A percentile compares a stretch with the other conserved stretches of the same genome.
phyloP scores from a whole-genome alignment of 1,140 invertebrate species.

The Drosophila athabasca region DNA sequence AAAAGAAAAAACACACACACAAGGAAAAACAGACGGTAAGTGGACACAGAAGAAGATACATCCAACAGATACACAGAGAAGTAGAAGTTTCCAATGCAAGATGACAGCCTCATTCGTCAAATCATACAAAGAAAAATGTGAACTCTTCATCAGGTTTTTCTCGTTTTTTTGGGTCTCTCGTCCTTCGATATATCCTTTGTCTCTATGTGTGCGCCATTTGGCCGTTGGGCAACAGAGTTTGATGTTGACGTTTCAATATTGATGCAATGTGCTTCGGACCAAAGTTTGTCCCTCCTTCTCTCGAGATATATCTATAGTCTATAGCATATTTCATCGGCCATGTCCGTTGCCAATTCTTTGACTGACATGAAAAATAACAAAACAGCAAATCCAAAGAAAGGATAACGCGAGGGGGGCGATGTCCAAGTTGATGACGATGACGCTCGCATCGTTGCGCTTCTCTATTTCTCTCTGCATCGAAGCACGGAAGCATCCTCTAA shows the following conservation, averaged over 20 bases:
- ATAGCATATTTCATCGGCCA: conserved; percentile 74
- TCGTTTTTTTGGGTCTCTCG: conserved; percentile 32
- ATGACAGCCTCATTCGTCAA: conserved; percentile 81
- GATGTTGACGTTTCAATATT: conserved; percentile 82
- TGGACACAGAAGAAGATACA: conserved; percentile 27
- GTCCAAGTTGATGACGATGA: conserved; percentile 58
- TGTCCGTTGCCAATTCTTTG: conserved; percentile 79
- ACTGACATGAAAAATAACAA: conserved; percentile 82
- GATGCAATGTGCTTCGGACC: conserved; percentile 72
- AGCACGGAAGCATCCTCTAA: conserved; percentile 58
- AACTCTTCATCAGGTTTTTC: conserved; percentile 79
- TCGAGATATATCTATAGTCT: conserved; percentile 30
- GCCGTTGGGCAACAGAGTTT: conserved; percentile 69
- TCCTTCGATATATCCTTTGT: conserved; percentile 19
- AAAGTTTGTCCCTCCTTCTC: conserved; percentile 37
- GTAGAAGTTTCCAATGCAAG: conserved; percentile 70
- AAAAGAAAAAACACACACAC: conserved; percentile 31
- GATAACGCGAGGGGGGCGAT: conserved; percentile 56
- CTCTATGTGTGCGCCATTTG: conserved; percentile 57
- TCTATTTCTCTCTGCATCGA: conserved; percentile 2
- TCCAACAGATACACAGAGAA: conserved; percentile 5
- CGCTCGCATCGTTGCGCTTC: conserved; percentile 26
- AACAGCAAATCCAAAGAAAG: conserved; percentile 75
- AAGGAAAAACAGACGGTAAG: conserved; percentile 63
- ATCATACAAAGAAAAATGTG: conserved; percentile 81